phyloP scores from a whole-genome alignment of 2,113 vertebrate genomes.

The Stictonetta naevosa region DNA sequence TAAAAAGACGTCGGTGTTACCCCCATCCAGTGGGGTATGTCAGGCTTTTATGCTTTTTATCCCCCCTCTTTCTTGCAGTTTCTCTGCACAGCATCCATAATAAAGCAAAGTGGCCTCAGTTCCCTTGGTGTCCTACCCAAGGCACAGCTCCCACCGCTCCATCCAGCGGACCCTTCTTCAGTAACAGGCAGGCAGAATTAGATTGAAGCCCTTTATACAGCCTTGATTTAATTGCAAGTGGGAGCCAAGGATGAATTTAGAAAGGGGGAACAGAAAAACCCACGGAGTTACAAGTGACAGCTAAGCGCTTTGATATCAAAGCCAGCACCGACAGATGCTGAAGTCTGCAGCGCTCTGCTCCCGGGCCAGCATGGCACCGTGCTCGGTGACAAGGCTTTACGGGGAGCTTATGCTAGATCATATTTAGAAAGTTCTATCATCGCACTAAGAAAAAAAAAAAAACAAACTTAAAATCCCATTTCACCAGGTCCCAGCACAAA shows the following conservation, averaged over 20 bases:
- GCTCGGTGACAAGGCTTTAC: neutral
- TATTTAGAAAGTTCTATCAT: neutral
- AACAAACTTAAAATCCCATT: neutral
- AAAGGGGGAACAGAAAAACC: neutral
- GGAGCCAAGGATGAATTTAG: conserved; percentile 3
- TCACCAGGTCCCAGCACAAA: neutral
- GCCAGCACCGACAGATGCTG: conserved; percentile 51
- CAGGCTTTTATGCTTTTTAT: neutral
- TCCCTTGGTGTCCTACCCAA: neutral
- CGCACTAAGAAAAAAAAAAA: neutral
- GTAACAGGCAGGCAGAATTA: neutral
- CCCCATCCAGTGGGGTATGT: fast-evolving
- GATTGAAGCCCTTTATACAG: neutral
- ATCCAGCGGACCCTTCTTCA: neutral
- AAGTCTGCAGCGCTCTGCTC: neutral
- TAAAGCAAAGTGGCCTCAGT: neutral
- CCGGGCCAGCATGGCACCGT: neutral
- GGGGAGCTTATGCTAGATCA: neutral
- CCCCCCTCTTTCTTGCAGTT: neutral
- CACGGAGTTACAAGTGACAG: neutral
- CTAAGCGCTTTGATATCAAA: conserved; percentile 1
- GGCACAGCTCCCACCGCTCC: neutral
- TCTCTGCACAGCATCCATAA: neutral
- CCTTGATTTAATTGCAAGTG: neutral
- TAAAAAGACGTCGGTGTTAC: fast-evolving